Conservation (phyloP, 1,140 invertebrate genomes). For the Conus ventricosus region DNA sequence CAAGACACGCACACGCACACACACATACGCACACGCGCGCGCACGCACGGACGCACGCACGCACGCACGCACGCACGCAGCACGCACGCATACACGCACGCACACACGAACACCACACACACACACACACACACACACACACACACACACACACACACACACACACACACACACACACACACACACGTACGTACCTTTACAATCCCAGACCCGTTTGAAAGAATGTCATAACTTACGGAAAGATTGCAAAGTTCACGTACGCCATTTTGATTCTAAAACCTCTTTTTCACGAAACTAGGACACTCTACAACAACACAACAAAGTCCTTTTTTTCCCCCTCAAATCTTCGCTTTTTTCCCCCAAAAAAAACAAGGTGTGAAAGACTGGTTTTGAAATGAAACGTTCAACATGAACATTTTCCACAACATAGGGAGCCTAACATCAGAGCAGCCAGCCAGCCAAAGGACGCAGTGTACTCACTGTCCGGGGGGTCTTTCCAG, state of each 20-base stretch:
- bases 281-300: too few relatives aligned
- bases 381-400: too few relatives aligned
- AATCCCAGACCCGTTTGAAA: not conserved
- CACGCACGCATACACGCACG: not conserved
- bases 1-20: not conserved
- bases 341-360: too few relatives aligned
- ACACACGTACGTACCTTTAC: not conserved
- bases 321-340: too few relatives aligned
- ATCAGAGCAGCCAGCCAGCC: too few relatives aligned
- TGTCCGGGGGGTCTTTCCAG: conserved; percentile 27
- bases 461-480: not conserved
- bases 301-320: too few relatives aligned
- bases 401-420: too few relatives aligned
- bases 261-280: too few relatives aligned
- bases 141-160: conserved; percentile 15
- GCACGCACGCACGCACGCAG: not conserved
- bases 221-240: too few relatives aligned
- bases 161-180: not conserved
- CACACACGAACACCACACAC: not conserved
- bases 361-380: too few relatives aligned
- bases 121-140: not conserved
- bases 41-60: not conserved
- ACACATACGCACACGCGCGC: not conserved
- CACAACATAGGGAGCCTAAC: too few relatives aligned
- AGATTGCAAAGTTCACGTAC: too few relatives aligned